phyloP scores from a whole-genome alignment of 2,888 invertebrate species.

The Agrotis clavis region DNA sequence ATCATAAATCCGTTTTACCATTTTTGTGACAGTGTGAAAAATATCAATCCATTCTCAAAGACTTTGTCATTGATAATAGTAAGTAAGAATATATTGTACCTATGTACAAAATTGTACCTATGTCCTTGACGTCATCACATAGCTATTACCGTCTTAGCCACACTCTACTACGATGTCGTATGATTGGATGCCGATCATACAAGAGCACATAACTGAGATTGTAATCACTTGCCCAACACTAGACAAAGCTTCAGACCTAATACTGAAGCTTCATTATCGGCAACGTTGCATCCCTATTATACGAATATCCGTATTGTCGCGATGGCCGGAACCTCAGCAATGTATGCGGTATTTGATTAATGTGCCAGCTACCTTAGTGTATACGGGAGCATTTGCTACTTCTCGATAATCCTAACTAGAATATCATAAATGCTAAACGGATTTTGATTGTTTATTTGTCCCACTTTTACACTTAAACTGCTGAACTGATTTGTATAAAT shows the following conservation, averaged over 20 bases:
- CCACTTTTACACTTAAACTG: too few species aligned
- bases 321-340: constrained; percentile 13
- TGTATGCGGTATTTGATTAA: constrained; percentile 46
- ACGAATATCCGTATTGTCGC: background rate
- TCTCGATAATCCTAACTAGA: constrained; percentile 25
- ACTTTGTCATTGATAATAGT: too few species aligned
- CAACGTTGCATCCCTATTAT: background rate
- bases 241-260: constrained; percentile 16
- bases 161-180: background rate
- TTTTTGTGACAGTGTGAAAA: too few species aligned
- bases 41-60: too few species aligned
- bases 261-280: constrained; percentile 21
- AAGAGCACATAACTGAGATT: constrained; percentile 23
- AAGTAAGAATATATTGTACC: too few species aligned
- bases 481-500: too few species aligned
- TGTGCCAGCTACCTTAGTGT: background rate
- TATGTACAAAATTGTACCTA: background rate
- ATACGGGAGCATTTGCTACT: constrained; percentile 17
- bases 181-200: constrained; percentile 49
- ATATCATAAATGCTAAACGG: too few species aligned
- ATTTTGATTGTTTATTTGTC: too few species aligned
- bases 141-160: constrained; percentile 7
- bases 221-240: constrained; percentile 5
- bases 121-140: constrained; percentile 17
- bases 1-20: too few species aligned